Percentiles rank a stretch among this genome's conserved stretches.
phyloP scores from a whole-genome alignment of 1,140 invertebrate genomes.

The Meteorus sp. region DNA sequence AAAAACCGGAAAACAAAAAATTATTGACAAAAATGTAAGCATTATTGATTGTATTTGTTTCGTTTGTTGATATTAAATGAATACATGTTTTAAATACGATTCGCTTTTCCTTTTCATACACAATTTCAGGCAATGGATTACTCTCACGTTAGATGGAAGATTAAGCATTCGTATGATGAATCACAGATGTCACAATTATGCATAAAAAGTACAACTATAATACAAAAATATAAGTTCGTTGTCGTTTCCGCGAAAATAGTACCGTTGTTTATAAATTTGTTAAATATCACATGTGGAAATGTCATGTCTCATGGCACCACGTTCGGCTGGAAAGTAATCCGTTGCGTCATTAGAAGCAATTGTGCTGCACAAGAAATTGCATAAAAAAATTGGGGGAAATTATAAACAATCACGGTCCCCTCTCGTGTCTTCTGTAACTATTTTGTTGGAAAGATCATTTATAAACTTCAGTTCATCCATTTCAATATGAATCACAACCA shows the following conservation, averaged over 20 bases:
- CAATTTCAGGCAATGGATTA: conserved; percentile 2
- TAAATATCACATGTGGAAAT: conserved; percentile 19
- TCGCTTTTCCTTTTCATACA: not conserved
- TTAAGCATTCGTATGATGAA: not conserved
- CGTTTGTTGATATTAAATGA: too few relatives aligned
- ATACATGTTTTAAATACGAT: conserved; percentile 16
- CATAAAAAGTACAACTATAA: conserved; percentile 1
- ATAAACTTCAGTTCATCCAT: too few relatives aligned
- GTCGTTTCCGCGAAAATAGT: conserved; percentile 12
- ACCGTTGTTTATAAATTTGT: not conserved
- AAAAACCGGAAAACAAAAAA: conserved; percentile 30
- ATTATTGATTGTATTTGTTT: not conserved
- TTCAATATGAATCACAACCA: too few relatives aligned
- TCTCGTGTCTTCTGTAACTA: too few relatives aligned
- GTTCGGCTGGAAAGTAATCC: not conserved
- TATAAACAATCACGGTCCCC: too few relatives aligned
- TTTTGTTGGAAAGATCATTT: too few relatives aligned
- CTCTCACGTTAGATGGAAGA: conserved; percentile 1
- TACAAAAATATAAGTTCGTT: conserved; percentile 24
- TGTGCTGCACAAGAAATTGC: not conserved
- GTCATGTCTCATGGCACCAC: conserved; percentile 26
- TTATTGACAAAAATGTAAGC: conserved; percentile 28
- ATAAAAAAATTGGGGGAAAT: too few relatives aligned
- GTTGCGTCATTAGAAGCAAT: conserved; percentile 9
- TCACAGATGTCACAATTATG: conserved; percentile 13